Evolutionary conservation across 2,888 invertebrate species (phyloP).

Genomic region (Aphelenchoides bicaudatus): DNA sequence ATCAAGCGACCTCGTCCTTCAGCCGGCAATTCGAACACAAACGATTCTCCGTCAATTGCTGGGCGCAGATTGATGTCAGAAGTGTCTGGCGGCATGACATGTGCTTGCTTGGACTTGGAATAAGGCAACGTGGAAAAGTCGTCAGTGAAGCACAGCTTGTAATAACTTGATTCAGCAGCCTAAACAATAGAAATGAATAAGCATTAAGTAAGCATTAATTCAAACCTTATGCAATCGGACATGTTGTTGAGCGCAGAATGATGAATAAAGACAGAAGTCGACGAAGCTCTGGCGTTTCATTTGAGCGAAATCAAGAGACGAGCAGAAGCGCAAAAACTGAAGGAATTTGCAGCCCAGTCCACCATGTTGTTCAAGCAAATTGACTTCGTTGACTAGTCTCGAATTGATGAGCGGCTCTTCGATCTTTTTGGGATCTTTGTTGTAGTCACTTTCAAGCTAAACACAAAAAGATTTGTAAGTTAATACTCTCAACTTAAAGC

Average conservation of each 20-base stretch:
- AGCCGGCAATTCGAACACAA: constrained; percentile 4
- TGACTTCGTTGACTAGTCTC: neutral
- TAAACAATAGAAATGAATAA: constrained; percentile 20
- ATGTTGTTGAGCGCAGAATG: constrained; percentile 20
- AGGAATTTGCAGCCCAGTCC: constrained; percentile 27
- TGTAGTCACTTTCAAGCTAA: no score
- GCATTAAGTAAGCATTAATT: no score
- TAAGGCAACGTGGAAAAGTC: constrained; percentile 27
- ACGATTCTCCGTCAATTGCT: constrained; percentile 5
- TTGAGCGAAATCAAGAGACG: constrained; percentile 27
- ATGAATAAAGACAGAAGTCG: constrained; percentile 21
- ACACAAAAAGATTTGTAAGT: no score
- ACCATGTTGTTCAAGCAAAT: constrained; percentile 24
- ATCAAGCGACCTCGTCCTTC: neutral
- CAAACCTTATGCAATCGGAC: constrained; percentile 23
- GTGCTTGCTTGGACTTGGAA: constrained; percentile 18
- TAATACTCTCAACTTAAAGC: no score
- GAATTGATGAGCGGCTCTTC: no score
- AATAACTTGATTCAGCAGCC: constrained; percentile 32
- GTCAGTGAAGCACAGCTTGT: constrained; percentile 28
- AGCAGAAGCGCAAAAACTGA: constrained; percentile 25
- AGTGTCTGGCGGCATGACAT: neutral
- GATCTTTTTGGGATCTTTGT: no score
- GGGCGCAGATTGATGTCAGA: neutral
- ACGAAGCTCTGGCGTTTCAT: constrained; percentile 10